Conservation (phyloP, 2,888 invertebrate genomes). For the Notocelia uddmanniana region DNA sequence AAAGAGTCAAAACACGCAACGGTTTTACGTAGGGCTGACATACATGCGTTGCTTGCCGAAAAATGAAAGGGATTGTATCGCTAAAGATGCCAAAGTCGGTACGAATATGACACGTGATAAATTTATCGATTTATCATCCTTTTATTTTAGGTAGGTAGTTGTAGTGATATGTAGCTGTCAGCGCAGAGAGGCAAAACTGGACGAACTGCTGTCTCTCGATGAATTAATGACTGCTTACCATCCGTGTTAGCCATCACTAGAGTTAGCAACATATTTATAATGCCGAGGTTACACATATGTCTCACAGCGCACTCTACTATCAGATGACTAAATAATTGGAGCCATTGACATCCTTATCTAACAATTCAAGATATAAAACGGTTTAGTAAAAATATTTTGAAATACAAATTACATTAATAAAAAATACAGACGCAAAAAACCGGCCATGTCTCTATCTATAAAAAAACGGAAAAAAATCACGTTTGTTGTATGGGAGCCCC, state of each 20-base stretch:
- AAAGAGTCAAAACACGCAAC: constrained; percentile 35
- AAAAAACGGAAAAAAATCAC: too few relatives aligned
- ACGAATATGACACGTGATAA: constrained; percentile 5
- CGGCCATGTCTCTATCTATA: too few relatives aligned
- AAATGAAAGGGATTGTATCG: constrained; percentile 30
- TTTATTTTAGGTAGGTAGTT: not conserved
- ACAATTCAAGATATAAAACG: too few relatives aligned
- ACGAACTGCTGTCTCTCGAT: not conserved
- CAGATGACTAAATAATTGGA: not conserved
- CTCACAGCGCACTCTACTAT: not conserved
- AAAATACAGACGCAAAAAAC: too few relatives aligned
- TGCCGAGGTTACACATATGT: not conserved
- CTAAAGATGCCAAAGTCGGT: constrained; percentile 5
- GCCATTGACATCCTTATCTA: not conserved
- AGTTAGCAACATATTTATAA: not conserved
- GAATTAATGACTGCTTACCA: not conserved
- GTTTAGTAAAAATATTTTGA: too few relatives aligned
- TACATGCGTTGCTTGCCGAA: constrained; percentile 23
- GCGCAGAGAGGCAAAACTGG: not conserved
- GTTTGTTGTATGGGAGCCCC: too few relatives aligned
- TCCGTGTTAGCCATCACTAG: not conserved
- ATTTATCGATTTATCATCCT: not conserved
- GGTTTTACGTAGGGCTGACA: constrained; percentile 33
- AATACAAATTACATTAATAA: too few relatives aligned
- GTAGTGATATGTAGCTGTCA: not conserved